Evolutionary conservation across 2,888 invertebrate species (phyloP), one percentile per base, ranked within the genome.

Genomic region (Gari tellinella): DNA sequence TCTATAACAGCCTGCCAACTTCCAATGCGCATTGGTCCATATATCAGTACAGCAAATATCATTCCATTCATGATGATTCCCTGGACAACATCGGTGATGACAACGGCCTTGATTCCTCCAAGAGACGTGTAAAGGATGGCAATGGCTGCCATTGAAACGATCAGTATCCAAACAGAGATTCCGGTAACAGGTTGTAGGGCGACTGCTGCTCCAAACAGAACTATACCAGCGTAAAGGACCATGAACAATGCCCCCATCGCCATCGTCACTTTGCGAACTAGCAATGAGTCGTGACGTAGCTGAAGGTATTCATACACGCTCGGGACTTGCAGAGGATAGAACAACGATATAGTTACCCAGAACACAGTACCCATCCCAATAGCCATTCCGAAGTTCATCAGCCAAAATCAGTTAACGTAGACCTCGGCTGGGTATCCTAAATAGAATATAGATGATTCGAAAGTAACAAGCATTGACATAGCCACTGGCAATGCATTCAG

Each of bases 401-500:
- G 45, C 55, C 55, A 63, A 45, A 46, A 63, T 25, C 63, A 53
- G n/a, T 63, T 38, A 8, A 55, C 31, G 23, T 63, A 63, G 7
- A 65, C 51, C 43, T 65, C 65, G 17, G 65, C 57, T 7, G 65
- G 65, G 23, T 51, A 37, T 25, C 65, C 65, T 23, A 65, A 23
- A 21, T 48, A 51, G 37, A 41, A 49, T 37, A 65, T 56, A 17
- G 57, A 56, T 15, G 65, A 65, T 23, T 65, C 65, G 17, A 45
- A 57, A 19, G 65, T 65, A 26, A 65, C 65, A 5, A 57, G 25
- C 14, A 65, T 17, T 19, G 65, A 65, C 19, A 65, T 15, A 14
- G 56, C 65, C 8, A 57, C 65, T 23, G 65, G 64, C 4, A 64
- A n/a, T 0, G 64, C 56, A 4, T 46, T 48, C 48, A 64, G 15